A percentile compares a stretch with the other conserved stretches of the same genome.
These are phyloP conservation scores for Cebidichthys violaceus DNA, from an alignment of 2,113 vertebrate species.

Conservation along the genomic window DNA sequence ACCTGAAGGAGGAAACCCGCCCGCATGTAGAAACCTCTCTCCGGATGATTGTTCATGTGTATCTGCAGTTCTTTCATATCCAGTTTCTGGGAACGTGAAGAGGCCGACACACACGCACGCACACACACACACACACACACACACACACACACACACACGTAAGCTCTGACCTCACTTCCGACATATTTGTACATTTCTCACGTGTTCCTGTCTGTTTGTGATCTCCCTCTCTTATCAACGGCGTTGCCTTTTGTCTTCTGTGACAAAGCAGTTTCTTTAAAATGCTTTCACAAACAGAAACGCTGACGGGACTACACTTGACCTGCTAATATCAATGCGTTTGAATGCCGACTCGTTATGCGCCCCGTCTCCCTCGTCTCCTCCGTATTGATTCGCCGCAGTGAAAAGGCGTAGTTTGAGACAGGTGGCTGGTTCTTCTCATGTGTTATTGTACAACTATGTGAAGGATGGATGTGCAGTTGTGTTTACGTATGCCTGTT, in stretches of 20 bases:
- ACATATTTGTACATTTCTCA: not conserved
- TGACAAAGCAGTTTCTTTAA: conserved; percentile 8
- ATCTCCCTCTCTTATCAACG: not conserved
- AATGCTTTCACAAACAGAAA: not conserved
- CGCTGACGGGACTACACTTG: not conserved
- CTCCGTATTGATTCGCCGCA: not conserved
- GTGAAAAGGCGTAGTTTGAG: not conserved
- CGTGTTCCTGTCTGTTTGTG: conserved; percentile 5
- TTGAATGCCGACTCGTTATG: not conserved
- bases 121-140: not conserved
- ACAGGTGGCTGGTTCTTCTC: not conserved
- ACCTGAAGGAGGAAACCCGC: conserved; percentile 19
- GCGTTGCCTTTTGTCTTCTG: not conserved
- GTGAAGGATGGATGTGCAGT: not conserved
- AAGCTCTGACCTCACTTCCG: not conserved
- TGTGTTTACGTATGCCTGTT: not conserved
- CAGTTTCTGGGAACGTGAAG: not conserved
- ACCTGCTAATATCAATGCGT: not conserved
- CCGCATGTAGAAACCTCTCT: not conserved
- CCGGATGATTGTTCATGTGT: not conserved
- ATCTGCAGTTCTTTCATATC: not conserved
- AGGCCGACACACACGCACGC: not conserved
- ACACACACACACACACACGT: not conserved
- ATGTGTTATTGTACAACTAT: not conserved
- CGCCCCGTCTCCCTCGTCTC: not conserved